Conservation (phyloP, 2,797 vertebrate genomes). For the Taeniopygia guttata region DNA sequence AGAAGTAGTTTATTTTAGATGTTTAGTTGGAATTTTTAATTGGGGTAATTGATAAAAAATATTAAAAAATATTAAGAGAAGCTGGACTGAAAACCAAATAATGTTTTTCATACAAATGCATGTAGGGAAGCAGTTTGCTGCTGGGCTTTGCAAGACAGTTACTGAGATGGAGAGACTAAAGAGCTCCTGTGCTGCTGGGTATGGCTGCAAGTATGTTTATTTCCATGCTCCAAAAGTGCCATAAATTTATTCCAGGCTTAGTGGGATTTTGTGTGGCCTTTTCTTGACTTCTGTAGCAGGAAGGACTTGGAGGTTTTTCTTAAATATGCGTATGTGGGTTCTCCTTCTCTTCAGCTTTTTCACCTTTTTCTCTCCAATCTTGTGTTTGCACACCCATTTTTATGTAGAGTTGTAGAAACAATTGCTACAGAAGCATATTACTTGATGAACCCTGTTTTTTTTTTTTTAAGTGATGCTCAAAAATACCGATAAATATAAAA, state of each 20-base stretch:
- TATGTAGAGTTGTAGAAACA: neutral
- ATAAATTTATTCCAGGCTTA: neutral
- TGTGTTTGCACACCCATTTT: neutral
- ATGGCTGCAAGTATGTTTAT: neutral
- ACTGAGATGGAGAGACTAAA: neutral
- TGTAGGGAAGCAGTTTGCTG: neutral
- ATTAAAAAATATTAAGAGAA: neutral
- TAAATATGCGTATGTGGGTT: fast-evolving
- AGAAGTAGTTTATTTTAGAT: neutral
- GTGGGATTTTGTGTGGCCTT: neutral
- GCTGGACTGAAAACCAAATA: neutral
- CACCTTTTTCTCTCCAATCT: neutral
- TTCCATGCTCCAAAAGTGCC: neutral
- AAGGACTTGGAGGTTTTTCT: neutral
- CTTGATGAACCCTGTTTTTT: neutral
- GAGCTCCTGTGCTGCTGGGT: neutral
- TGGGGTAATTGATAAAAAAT: neutral
- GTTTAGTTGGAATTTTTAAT: neutral
- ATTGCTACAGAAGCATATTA: neutral
- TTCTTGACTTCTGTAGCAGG: neutral
- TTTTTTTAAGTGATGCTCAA: neutral
- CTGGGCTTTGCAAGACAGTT: neutral
- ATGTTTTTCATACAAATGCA: neutral
- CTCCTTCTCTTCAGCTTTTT: neutral
- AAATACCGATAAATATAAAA: neutral